Evolutionary conservation across 2,797 vertebrate species (phyloP), one percentile per base, ranked within the genome.

Genomic region (Odontamblyopus rebecca): DNA sequence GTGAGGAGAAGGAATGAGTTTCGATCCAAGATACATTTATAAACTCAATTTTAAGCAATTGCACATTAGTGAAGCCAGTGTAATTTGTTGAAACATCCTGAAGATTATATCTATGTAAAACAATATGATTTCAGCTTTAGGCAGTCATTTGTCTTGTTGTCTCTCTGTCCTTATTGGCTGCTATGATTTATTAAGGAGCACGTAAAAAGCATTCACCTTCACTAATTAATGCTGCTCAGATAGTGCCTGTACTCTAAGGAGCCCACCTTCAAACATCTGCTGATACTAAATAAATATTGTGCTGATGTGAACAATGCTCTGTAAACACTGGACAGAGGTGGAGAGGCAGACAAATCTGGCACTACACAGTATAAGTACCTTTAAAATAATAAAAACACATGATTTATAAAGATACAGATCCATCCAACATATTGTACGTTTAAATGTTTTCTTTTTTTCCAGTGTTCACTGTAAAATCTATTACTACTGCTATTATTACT

Each of bases 111-210:
- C 54, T 50, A 19, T 32, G 63, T 68, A 38, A 56, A 71, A 72
- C 26, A 59, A 72, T 32, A 7, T n/a, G 61, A 74, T 38, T 9
- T 41, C 54, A 63, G 60, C 8, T 64, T 66, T 18, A 30, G 7
- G 2, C 61, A 57, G 16, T 69, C 19, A 62, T 79, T 63, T 12
- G 18, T 73, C 68, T 77, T 41, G 63, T 38, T 1, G 61, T 53
- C 74, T 67, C 19, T 63, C 26, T 38, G 18, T 68, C 57, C 44
- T 77, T 64, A 30, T 44, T 75, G 70, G 7, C 61, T 54, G 62
- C 73, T 51, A 60, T 85, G 75, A 84, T 87, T 83, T 78, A 84
- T 85, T 73, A 72, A 69, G 56, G 59, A 64, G 56, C 29, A 18
- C n/a, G 26, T 29, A 54, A 5, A n/a, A 57, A 71, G 50, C 67